phyloP scores from a whole-genome alignment of 2,888 invertebrate species.

The Ormyrus nitidulus region DNA sequence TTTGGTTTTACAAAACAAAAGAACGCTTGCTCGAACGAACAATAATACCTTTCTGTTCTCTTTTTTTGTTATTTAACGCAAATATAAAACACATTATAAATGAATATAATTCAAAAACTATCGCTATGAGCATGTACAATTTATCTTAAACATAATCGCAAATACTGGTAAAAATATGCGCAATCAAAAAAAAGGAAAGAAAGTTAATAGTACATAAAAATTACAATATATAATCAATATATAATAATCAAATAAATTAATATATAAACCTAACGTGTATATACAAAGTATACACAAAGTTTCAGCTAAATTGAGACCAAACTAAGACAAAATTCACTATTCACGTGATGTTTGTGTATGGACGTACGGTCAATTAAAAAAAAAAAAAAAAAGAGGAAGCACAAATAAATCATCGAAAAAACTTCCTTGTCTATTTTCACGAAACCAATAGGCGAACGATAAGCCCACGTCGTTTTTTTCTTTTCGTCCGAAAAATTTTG shows the following conservation, averaged over 20 bases:
- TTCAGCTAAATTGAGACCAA: conserved; percentile 40
- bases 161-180: conserved; percentile 6
- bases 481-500: conserved; percentile 27
- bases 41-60: conserved; percentile 12
- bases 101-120: conserved; percentile 3
- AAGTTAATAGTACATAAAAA: conserved; percentile 26
- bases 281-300: conserved; percentile 57
- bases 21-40: conserved; percentile 12
- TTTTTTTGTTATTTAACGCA: conserved; percentile 21
- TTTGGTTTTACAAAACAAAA: conserved; percentile 10
- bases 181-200: neutral
- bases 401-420: neutral
- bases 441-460: conserved; percentile 30
- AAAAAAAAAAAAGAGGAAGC: conserved; percentile 7
- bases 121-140: conserved; percentile 23
- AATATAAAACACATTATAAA: neutral
- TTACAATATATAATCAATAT: conserved; percentile 8
- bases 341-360: conserved; percentile 11
- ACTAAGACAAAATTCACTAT: conserved; percentile 25
- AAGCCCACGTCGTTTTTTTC: conserved; percentile 38
- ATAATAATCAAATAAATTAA: conserved; percentile 57
- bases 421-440: conserved; percentile 13
- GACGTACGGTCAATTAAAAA: conserved; percentile 9
- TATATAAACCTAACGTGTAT: conserved; percentile 40
- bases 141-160: conserved; percentile 21